Evolutionary conservation across 2,888 invertebrate genomes (phyloP).

Genomic region (Drosophila mimetica): DNA sequence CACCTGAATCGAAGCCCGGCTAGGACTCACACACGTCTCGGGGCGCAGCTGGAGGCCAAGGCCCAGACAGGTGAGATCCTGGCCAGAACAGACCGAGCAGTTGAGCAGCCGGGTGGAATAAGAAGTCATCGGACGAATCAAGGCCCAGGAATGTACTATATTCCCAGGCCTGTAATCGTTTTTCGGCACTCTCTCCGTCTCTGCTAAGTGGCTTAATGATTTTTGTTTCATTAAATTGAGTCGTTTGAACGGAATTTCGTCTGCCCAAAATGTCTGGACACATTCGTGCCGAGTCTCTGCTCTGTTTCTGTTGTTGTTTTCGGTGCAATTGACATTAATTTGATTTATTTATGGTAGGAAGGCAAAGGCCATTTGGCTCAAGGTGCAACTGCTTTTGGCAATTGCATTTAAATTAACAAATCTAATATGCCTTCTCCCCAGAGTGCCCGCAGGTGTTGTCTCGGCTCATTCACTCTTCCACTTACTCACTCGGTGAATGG

Average conservation of each 20-base stretch:
- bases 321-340: slow-evolving; percentile 69
- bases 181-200: slow-evolving; percentile 40
- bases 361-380: slow-evolving; percentile 43
- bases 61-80: slow-evolving; percentile 11
- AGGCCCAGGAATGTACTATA: slow-evolving; percentile 10
- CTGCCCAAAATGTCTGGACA: slow-evolving; percentile 1
- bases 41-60: slow-evolving; percentile 24
- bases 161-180: slow-evolving; percentile 36
- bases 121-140: slow-evolving; percentile 10
- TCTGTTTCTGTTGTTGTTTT: slow-evolving; percentile 19
- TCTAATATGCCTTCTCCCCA: slow-evolving; percentile 57
- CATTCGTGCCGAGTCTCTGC: slow-evolving; percentile 7
- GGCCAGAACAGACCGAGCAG: too few relatives aligned
- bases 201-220: slow-evolving; percentile 72
- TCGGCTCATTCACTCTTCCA: slow-evolving; percentile 16
- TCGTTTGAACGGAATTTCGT: slow-evolving; percentile 23
- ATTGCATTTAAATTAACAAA: slow-evolving; percentile 61
- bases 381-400: slow-evolving; percentile 48
- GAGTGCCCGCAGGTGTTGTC: slow-evolving; percentile 2
- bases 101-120: not conserved
- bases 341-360: slow-evolving; percentile 61
- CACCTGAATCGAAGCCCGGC: slow-evolving; percentile 3
- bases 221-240: slow-evolving; percentile 70
- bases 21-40: slow-evolving; percentile 1
- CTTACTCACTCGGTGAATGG: not conserved